Evolutionary conservation across 2,888 invertebrate genomes (phyloP).

Genomic region (Agrochola lota): DNA sequence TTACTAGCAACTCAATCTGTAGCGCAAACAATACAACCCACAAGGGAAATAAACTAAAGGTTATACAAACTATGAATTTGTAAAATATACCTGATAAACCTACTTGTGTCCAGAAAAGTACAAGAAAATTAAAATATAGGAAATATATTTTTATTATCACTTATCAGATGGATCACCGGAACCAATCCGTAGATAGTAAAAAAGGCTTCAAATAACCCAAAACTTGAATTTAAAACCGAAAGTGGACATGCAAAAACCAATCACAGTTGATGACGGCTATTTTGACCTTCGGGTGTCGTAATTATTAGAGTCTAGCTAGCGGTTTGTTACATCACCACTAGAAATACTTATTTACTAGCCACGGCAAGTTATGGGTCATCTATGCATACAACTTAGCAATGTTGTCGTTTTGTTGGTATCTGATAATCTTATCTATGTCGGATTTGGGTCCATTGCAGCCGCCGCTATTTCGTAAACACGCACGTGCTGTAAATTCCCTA

Average conservation of each 20-base stretch:
- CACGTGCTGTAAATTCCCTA: slow-evolving; percentile 42
- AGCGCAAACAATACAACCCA: slow-evolving; percentile 44
- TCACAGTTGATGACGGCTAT: slow-evolving; percentile 39
- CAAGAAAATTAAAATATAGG: not conserved
- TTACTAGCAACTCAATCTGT: slow-evolving; percentile 29
- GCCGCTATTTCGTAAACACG: slow-evolving; percentile 62
- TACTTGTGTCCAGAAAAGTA: not conserved
- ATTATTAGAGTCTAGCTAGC: slow-evolving; percentile 64
- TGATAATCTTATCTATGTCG: slow-evolving; percentile 67
- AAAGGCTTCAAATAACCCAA: not conserved
- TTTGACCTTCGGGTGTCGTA: slow-evolving; percentile 74
- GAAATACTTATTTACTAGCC: slow-evolving; percentile 70
- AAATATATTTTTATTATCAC: not conserved
- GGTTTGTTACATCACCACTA: slow-evolving; percentile 82
- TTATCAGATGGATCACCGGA: not conserved
- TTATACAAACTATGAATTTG: slow-evolving; percentile 14
- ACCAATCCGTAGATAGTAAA: not conserved
- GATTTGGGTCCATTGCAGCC: slow-evolving; percentile 66
- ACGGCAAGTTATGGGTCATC: slow-evolving; percentile 71
- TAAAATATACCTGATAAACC: not conserved
- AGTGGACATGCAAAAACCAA: slow-evolving; percentile 42
- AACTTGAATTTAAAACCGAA: slow-evolving; percentile 32
- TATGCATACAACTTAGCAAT: slow-evolving; percentile 62
- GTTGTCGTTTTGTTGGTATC: slow-evolving; percentile 40
- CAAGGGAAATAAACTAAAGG: slow-evolving; percentile 18